Evolutionary conservation across 2,888 invertebrate species (phyloP), one percentile per base, ranked within the genome.

Genomic region (Clistopyga incitator): DNA sequence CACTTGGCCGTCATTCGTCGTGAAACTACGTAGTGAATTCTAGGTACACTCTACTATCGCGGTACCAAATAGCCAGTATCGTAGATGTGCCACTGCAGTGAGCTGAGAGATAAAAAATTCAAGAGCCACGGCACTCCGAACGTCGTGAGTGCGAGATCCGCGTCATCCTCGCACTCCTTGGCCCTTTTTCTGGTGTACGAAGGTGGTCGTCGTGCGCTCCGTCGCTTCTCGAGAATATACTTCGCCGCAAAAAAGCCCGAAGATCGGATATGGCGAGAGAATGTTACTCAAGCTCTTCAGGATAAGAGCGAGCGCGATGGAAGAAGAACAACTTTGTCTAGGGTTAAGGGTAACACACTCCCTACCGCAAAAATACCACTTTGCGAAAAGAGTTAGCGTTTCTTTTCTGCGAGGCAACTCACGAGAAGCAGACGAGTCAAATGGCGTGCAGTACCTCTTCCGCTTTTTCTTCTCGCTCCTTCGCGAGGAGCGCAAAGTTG

Each of bases 31-130:
- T 42, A 42, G 72, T 45, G 34, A 34, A 18, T 61, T 38, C 38
- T 10, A 18, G 29, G 61, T 61, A 34, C 20, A 38, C 38, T 38
- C 11, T 34, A 25, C 42, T 42, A 23, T 59, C 54, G 56, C 38
- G 18, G 25, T 47, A 34, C 29, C 34, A 74, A 45, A 29, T 74
- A 61, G 29, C 45, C 29, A 8, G 47, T 13, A 29, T 15, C 18
- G 23, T 29, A 20, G 42, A 23, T 50, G 50, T 4, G 65, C 56
- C 42, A 34, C 71, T 68, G 79, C 79, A 79, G 56, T 74, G 56
- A 67, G 65, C 74, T 20, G 56, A 34, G 72, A 65, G 67, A 45
- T 74, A 67, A 79, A 79, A 79, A 56, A 79, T 79, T 79, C 79
- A 79, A 56, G 79, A 74, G 54, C 67, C 38, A 47, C 18, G 25